Conservation (phyloP, 2,888 invertebrate species). For the Ischnus inquisitorius region DNA sequence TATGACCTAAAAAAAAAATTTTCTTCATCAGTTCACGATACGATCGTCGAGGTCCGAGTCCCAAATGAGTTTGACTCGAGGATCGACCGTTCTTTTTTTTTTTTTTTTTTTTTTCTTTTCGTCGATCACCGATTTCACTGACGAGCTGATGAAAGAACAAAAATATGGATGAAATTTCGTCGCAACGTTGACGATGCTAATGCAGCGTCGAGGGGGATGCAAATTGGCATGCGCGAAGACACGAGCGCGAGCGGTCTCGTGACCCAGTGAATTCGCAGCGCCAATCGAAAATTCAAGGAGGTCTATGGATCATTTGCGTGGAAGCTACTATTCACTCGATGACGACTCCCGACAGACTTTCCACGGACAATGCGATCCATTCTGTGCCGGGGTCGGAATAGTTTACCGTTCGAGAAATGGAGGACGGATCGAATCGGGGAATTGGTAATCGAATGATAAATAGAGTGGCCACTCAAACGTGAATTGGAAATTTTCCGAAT, state of each 20-base stretch:
- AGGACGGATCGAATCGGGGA: no score
- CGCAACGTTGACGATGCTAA: not conserved
- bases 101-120: not conserved
- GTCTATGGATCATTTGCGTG: not conserved
- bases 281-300: not conserved
- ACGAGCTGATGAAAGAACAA: not conserved
- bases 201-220: no score
- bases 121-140: not conserved
- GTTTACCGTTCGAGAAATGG: no score
- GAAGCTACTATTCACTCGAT: not conserved
- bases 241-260: not conserved
- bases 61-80: constrained; percentile 1
- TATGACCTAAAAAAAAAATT: constrained; percentile 90
- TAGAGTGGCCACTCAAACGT: no score
- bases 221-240: no score
- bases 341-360: not conserved
- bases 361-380: not conserved
- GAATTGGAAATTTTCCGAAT: no score
- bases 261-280: not conserved
- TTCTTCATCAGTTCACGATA: not conserved
- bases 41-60: constrained; percentile 12
- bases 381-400: not conserved
- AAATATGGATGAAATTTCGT: not conserved
- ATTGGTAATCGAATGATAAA: no score
- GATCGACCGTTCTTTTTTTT: not conserved